These are phyloP conservation scores for Baronia brevicornis DNA, from an alignment of 2,888 invertebrate species.

Conservation along the genomic window DNA sequence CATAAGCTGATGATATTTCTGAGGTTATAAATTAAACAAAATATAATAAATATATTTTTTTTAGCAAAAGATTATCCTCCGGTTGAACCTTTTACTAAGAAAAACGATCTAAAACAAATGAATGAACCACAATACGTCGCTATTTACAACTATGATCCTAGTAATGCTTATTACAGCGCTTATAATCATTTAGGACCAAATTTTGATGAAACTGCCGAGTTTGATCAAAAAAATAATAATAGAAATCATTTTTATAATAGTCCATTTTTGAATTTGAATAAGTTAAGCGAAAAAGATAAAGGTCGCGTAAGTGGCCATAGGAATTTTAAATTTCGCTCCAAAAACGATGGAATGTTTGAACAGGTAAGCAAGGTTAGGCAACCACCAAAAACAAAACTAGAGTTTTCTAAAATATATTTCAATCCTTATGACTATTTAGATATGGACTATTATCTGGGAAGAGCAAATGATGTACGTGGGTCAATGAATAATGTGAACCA, in stretches of 20 bases:
- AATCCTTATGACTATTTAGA: constrained; percentile 36
- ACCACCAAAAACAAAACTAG: constrained; percentile 5
- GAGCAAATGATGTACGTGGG: constrained; percentile 11
- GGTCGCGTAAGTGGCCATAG: constrained; percentile 2
- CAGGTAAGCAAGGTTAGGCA: neutral
- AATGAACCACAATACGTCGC: constrained; percentile 37
- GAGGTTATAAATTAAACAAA: constrained; percentile 1
- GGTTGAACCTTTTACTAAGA: constrained; percentile 14
- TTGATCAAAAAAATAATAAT: constrained; percentile 2
- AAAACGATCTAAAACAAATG: constrained; percentile 10
- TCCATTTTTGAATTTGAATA: too few species aligned
- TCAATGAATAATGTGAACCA: neutral
- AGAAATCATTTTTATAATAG: neutral
- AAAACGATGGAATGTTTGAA: neutral
- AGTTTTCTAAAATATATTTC: constrained; percentile 17
- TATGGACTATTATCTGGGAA: constrained; percentile 31
- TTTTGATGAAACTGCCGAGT: constrained; percentile 17
- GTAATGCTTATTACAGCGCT: constrained; percentile 40
- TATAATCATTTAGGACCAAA: constrained; percentile 39
- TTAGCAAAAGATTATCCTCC: constrained; percentile 25
- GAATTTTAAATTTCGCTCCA: constrained; percentile 2
- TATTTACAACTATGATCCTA: constrained; percentile 35
- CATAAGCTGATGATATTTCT: too few species aligned
- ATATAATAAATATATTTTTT: constrained; percentile 14
- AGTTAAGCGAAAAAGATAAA: neutral